Base-by-base conservation (phyloP, 2,113 vertebrate species). In the Sebastes schlegelii region DNA sequence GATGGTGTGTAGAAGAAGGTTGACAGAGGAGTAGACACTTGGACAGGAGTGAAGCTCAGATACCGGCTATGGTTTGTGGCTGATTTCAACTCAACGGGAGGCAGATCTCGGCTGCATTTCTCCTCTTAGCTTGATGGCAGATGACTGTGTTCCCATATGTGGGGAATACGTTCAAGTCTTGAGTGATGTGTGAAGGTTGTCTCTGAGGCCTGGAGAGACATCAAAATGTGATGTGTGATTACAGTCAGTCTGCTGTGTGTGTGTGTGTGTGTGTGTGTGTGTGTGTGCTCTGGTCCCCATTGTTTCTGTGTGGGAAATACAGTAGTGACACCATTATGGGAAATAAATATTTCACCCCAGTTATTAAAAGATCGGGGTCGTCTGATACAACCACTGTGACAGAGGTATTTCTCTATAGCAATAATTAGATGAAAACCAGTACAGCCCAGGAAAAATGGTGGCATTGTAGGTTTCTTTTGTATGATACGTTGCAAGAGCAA, bases 101-200 rank as follows among this genome's bases (percentile, higher is more conserved):
- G 54, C 61, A 52, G 55, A 73, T 10, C 14, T 26, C 34, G 19
- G 73, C n/a, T 60, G 62, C 11, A 9, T 46, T 49, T 70, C 46
- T 75, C 62, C 65, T 74, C 66, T 72, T 23, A 43, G 45, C 74
- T 74, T 49, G 52, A 70, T 67, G 65, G 75, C 83, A 82, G 79
- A 88, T 40, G 67, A 40, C 70, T 54, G 57, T 51, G 66, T 75
- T 81, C 71, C 42, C 42, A 46, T 34, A 34, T 34, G 34, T 34
- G 34, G 34, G 34, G 34, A 4, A 57, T 46, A 6, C 2, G 12
- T 55, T 61, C 60, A 66, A 14, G 26, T 55, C 40, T 3, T 26
- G 64, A 74, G 72, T 64, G 77, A 78, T 40, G 62, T 23, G 12
- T 43, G 0, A 45, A 80, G 68, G 19, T 34, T 34, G 34, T 34